phyloP scores from a whole-genome alignment of 2,113 vertebrate species.

The Climacteris rufus region DNA sequence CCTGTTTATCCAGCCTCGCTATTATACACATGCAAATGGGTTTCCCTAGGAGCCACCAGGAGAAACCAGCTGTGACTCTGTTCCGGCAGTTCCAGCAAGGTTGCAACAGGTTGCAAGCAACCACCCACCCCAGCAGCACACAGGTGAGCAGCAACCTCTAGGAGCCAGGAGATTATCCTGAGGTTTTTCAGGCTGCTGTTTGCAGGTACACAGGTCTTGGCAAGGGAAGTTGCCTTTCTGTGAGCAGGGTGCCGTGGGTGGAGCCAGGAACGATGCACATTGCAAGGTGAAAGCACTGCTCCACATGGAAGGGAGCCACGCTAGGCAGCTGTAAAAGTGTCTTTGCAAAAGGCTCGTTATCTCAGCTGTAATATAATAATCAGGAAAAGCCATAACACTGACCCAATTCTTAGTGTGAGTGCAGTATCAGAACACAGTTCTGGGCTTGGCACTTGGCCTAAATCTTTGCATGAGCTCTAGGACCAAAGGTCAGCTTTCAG shows the following conservation, averaged over 20 bases:
- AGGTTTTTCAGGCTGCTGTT: neutral
- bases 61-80: constrained; percentile 15
- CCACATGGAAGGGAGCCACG: neutral
- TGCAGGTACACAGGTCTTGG: neutral
- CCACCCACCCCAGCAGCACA: neutral
- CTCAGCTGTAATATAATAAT: neutral
- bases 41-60: neutral
- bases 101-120: neutral
- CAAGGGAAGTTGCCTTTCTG: neutral
- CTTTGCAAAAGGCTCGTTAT: neutral
- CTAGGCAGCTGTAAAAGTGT: neutral
- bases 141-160: neutral
- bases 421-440: neutral
- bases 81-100: neutral
- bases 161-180: neutral
- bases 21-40: neutral
- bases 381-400: neutral
- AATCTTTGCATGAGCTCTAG: neutral
- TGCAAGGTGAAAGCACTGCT: neutral
- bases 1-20: neutral
- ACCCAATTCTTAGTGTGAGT: neutral
- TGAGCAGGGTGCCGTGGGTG: neutral
- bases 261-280: accelerated
- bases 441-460: accelerated
- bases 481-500: neutral